Evolutionary conservation across 2,113 vertebrate species (phyloP), one percentile per base, ranked within the genome.

Genomic region (Chamaea fasciata): DNA sequence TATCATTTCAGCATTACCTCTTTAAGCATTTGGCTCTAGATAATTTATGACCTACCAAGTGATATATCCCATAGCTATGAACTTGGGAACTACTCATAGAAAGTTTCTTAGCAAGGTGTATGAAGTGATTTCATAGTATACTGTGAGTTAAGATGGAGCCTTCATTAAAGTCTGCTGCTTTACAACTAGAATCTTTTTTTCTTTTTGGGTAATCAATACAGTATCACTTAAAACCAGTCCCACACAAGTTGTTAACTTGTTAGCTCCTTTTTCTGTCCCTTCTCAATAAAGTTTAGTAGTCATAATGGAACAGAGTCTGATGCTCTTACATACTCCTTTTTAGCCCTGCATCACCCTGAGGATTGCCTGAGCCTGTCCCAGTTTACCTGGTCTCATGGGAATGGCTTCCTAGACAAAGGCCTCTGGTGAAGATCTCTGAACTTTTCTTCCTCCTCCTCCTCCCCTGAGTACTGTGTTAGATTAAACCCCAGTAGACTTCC

Each of bases 101-200:
- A 87, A 57, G 55, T 90, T 95, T 86, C 80, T 96, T 94, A 91
- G 84, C 71, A 94, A 90, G 0, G 0, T 44, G 35, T 88, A 73
- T 31, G 44, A 83, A 80, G 49, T 3, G 24, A 87, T 95, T 94
- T 81, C 73, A 71, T n/a, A 70, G 13, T 19, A 68, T 37, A 41
- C 17, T 77, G 17, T 93, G 94, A 94, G 79, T 94, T 94, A 94
- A 89, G 65, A 69, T 44, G 71, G 31, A 86, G 35, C 12, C 30
- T 95, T 92, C 89, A 68, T 96, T 95, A 95, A 92, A 85, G 52
- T 52, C 62, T 87, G 52, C 53, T 79, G 33, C 69, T 93, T 78
- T 92, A 84, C 30, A 91, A 11, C 60, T 42, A 27, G 57, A 94
- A 56, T 49, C 1, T 82, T 87, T 53, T 60, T 37, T 87, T 26